Percentiles rank a stretch among this genome's conserved stretches.
Evolutionary conservation across 2,113 vertebrate genomes (phyloP).

Genomic region (Australoheros scitulus): DNA sequence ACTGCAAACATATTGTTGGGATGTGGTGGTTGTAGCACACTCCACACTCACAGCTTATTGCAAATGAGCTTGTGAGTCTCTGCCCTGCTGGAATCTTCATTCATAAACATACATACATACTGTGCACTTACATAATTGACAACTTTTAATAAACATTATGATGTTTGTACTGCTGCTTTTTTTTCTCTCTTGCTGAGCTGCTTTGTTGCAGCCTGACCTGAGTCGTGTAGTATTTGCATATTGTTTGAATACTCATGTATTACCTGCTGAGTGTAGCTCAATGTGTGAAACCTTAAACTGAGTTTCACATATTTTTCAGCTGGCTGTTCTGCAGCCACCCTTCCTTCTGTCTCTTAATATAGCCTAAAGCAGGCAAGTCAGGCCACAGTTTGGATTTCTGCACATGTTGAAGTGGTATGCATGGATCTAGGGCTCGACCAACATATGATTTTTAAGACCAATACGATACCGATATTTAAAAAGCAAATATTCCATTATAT

Average conservation of each 20-base stretch:
- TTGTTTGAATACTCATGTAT: not conserved
- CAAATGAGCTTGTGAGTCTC: not conserved
- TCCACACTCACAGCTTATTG: constrained; percentile 19
- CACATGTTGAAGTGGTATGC: not conserved
- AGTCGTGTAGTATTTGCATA: constrained; percentile 8
- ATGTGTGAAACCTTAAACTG: not conserved
- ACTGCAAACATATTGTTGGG: constrained; percentile 4
- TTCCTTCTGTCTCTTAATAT: not conserved
- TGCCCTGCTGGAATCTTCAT: constrained; percentile 5
- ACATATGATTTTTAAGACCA: not conserved
- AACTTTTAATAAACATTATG: constrained; percentile 4
- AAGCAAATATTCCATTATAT: not conserved
- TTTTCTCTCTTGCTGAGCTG: not conserved
- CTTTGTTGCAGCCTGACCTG: not conserved
- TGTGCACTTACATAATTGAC: constrained; percentile 12
- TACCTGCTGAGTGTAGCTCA: not conserved
- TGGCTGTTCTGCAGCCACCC: not conserved
- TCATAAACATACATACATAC: constrained; percentile 1
- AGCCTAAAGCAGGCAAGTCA: not conserved
- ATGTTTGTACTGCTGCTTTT: not conserved
- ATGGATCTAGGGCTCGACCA: not conserved
- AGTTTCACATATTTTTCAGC: not conserved
- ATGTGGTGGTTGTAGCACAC: not conserved
- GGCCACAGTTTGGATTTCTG: not conserved
- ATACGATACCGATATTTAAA: not conserved